Conservation (phyloP, 2,113 vertebrate species). For the Polyodon spathula region DNA sequence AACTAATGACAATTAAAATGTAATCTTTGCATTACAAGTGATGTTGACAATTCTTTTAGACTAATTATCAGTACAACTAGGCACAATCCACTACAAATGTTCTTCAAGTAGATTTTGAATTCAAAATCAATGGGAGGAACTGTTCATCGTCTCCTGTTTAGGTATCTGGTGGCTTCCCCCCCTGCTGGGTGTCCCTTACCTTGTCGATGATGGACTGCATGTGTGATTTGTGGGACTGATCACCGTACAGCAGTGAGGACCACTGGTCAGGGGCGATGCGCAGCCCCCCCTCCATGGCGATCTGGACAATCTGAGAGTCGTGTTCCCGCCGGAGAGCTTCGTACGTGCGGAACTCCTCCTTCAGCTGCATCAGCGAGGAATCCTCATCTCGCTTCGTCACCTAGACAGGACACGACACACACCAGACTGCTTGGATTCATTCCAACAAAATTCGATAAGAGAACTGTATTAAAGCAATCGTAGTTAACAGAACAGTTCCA, state of each 20-base stretch:
- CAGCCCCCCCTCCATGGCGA: constrained; percentile 94
- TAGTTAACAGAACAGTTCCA: no score
- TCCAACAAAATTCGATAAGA: no score
- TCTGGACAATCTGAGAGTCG: constrained; percentile 95
- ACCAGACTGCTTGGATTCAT: not conserved
- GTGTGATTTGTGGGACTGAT: constrained; percentile 95
- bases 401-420: constrained; percentile 36
- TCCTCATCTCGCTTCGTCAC: constrained; percentile 96
- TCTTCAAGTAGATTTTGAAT: no score
- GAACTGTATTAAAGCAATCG: no score
- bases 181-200: constrained; percentile 45
- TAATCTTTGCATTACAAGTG: no score
- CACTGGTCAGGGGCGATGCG: constrained; percentile 97
- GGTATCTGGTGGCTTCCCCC: no score
- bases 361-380: constrained; percentile 95
- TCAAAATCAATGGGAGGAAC: no score
- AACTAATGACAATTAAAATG: no score
- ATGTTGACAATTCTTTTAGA: no score
- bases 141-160: no score
- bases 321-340: constrained; percentile 92
- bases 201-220: constrained; percentile 99
- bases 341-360: constrained; percentile 93
- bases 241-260: constrained; percentile 92
- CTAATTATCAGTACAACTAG: no score
- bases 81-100: no score